Evolutionary conservation across 2,797 vertebrate species (phyloP).

Genomic region (Enteromius treurensis): DNA sequence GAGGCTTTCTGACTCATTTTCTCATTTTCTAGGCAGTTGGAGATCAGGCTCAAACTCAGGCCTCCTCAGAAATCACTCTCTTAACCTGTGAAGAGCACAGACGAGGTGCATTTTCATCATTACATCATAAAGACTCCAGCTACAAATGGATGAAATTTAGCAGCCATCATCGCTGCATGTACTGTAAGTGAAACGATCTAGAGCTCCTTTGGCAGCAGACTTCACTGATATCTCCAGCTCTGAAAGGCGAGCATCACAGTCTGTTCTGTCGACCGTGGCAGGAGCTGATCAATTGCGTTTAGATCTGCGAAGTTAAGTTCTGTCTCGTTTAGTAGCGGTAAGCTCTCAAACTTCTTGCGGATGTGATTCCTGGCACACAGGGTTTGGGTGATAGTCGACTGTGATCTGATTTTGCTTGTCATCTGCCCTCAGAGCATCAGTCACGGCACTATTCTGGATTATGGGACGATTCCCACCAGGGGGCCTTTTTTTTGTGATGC

Average conservation of each 20-base stretch:
- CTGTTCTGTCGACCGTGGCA: background rate
- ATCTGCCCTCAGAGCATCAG: background rate
- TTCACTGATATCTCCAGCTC: background rate
- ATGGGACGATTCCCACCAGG: background rate
- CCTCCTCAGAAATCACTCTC: background rate
- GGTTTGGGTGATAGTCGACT: background rate
- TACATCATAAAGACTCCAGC: background rate
- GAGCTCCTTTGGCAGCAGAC: background rate
- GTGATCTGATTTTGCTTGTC: slow-evolving; percentile 21
- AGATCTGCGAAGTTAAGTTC: background rate
- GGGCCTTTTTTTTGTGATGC: background rate
- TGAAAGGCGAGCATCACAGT: background rate
- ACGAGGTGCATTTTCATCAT: background rate
- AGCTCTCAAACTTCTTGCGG: background rate
- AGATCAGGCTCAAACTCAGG: background rate
- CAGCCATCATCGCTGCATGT: background rate
- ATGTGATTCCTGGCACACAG: background rate
- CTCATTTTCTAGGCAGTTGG: background rate
- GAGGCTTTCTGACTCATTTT: background rate
- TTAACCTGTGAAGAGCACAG: background rate
- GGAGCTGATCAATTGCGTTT: background rate
- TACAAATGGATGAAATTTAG: background rate
- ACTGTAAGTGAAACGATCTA: background rate
- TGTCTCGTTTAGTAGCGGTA: no score
- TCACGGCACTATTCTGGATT: slow-evolving; percentile 12